A percentile compares a stretch with the other conserved stretches of the same genome.
Evolutionary conservation across 2,113 vertebrate species (phyloP).

Genomic region (Geococcyx californianus): DNA sequence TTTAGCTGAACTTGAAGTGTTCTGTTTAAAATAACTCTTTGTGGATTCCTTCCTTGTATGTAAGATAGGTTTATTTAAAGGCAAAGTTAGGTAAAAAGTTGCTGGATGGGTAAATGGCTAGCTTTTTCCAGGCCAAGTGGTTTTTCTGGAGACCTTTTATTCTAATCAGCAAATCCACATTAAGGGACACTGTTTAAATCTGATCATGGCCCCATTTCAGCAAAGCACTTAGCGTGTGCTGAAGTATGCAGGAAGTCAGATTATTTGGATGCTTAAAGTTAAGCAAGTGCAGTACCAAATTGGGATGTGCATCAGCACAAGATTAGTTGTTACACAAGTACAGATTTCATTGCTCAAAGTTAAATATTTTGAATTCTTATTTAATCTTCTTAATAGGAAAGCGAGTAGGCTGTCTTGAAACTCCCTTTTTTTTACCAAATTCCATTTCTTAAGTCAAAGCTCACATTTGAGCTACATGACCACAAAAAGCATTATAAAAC

Average conservation of each 20-base stretch:
- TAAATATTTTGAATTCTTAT: conserved; percentile 64
- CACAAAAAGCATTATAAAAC: conserved; percentile 47
- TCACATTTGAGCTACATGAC: conserved; percentile 35
- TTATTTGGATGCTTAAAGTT: conserved; percentile 13
- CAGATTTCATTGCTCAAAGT: conserved; percentile 25
- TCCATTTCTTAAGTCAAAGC: conserved; percentile 55
- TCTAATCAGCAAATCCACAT: conserved; percentile 19
- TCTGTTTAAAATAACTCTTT: not conserved
- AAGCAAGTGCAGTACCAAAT: not conserved
- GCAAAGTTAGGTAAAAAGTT: not conserved
- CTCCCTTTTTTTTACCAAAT: conserved; percentile 43
- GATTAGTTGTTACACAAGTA: conserved; percentile 30
- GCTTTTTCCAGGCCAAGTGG: not conserved
- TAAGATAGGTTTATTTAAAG: not conserved
- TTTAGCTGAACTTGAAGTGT: conserved; percentile 14
- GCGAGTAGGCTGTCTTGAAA: conserved; percentile 43
- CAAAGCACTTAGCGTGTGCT: not conserved
- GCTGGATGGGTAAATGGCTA: not conserved
- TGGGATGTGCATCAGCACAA: conserved; percentile 35
- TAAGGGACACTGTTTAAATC: conserved; percentile 16
- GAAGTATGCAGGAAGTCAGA: not conserved
- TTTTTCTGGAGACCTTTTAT: conserved; percentile 34
- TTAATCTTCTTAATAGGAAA: conserved; percentile 63
- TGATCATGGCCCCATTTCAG: conserved; percentile 39
- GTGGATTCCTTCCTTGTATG: not conserved